These are phyloP conservation scores for Lagothrix lagotricha DNA, from an alignment of 2,797 vertebrate genomes.

Conservation along the genomic window DNA sequence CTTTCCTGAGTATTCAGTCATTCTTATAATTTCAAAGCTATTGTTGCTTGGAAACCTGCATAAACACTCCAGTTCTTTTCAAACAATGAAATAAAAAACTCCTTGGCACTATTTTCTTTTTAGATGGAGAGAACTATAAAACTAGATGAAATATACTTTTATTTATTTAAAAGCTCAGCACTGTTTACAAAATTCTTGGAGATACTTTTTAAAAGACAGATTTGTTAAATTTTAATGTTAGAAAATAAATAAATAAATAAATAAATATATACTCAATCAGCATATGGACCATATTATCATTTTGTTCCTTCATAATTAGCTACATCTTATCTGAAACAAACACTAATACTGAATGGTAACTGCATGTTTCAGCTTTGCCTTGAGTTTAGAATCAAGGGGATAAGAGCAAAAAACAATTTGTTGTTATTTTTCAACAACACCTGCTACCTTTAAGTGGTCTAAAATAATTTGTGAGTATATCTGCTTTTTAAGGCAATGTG, in stretches of 20 bases:
- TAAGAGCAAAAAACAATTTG: background rate
- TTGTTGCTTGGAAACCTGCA: constrained; percentile 67
- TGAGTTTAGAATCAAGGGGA: constrained; percentile 43
- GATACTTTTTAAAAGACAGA: background rate
- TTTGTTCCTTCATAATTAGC: constrained; percentile 1
- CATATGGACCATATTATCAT: background rate
- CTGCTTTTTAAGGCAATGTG: background rate
- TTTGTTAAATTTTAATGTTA: background rate
- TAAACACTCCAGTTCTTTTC: constrained; percentile 52
- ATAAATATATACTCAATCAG: background rate
- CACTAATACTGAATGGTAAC: background rate
- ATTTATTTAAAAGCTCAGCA: background rate
- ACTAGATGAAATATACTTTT: background rate
- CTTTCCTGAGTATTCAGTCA: constrained; percentile 53
- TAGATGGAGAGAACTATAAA: constrained; percentile 25
- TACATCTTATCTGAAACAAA: background rate
- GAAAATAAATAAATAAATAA: background rate
- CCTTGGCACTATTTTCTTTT: constrained; percentile 9
- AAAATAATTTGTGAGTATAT: background rate
- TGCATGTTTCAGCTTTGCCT: background rate
- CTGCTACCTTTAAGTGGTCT: background rate
- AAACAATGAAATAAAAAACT: constrained; percentile 52
- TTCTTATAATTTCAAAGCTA: constrained; percentile 51
- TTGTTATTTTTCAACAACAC: background rate
- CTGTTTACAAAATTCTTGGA: background rate